phyloP scores from a whole-genome alignment of 2,888 invertebrate genomes.

The Reticulitermes lucifugus region DNA sequence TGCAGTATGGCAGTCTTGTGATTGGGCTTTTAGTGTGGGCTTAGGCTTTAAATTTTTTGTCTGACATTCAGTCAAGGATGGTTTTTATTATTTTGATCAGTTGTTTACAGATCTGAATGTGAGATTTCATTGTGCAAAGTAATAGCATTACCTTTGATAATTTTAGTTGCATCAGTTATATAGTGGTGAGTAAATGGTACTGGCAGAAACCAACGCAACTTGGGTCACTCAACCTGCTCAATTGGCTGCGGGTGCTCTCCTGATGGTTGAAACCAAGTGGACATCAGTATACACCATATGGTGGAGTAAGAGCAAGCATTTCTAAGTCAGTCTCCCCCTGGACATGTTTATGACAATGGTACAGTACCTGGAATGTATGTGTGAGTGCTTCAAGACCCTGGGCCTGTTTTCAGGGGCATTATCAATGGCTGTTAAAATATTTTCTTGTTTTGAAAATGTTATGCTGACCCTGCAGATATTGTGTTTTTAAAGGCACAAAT shows the following conservation, averaged over 20 bases:
- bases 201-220: conserved; percentile 16
- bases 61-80: background rate
- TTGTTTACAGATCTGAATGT: background rate
- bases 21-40: too few species aligned
- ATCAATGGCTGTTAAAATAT: too few species aligned
- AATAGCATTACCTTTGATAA: background rate
- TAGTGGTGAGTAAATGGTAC: conserved; percentile 33
- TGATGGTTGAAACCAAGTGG: background rate
- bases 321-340: conserved; percentile 41
- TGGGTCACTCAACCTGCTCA: conserved; percentile 26
- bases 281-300: background rate
- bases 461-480: too few species aligned
- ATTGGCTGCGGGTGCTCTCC: background rate
- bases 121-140: conserved; percentile 35
- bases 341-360: conserved; percentile 40
- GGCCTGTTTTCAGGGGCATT: background rate
- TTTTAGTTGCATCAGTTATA: conserved; percentile 21
- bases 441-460: too few species aligned
- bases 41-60: too few species aligned
- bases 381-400: background rate
- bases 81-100: background rate
- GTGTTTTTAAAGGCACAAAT: too few species aligned
- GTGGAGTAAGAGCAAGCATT: conserved; percentile 30
- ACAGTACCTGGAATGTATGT: conserved; percentile 27
- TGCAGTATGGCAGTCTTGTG: too few species aligned